These are phyloP conservation scores for Clarias batrachus DNA, from an alignment of 2,113 vertebrate species.

Conservation along the genomic window DNA sequence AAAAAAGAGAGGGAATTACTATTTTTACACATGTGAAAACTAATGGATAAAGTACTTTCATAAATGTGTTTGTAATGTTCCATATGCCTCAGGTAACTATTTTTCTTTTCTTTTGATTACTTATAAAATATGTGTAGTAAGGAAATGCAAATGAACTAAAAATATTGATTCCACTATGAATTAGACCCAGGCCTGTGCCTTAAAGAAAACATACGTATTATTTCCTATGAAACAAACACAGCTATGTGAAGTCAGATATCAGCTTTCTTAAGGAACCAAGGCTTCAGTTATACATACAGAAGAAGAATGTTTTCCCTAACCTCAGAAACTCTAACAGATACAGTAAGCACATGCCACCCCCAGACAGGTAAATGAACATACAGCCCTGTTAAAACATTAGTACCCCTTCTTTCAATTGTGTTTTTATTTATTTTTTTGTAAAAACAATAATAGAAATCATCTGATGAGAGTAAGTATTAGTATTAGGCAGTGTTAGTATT, in stretches of 20 bases:
- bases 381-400: too few species aligned
- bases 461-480: too few species aligned
- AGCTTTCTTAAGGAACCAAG: background rate
- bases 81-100: background rate
- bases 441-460: too few species aligned
- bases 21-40: too few species aligned
- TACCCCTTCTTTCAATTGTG: too few species aligned
- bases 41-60: background rate
- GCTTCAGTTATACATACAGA: background rate
- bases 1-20: background rate
- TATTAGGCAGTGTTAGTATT: too few species aligned
- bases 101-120: background rate
- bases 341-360: background rate
- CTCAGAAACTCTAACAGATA: constrained; percentile 1
- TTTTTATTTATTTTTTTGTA: too few species aligned
- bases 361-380: background rate
- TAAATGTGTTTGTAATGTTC: background rate
- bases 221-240: background rate
- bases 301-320: constrained; percentile 5
- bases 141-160: background rate
- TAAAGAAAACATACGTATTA: background rate
- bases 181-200: background rate
- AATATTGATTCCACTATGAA: background rate
- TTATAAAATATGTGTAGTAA: background rate
- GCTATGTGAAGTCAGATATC: constrained; percentile 1